These are phyloP conservation scores for Diorhabda sublineata DNA, from an alignment of 1,140 invertebrate genomes.

Conservation along the genomic window DNA sequence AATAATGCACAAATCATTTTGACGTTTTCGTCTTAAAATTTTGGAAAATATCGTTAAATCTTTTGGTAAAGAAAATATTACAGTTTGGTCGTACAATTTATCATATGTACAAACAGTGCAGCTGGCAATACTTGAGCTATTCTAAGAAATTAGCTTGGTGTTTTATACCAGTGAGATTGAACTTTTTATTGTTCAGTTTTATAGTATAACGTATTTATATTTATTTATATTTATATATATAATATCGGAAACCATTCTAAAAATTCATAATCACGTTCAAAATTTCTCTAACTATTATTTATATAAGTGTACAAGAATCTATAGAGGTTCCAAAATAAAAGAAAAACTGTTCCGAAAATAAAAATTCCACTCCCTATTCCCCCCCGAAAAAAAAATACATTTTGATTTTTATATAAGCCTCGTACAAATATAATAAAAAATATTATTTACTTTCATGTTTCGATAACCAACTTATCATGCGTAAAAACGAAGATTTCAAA, in stretches of 20 bases:
- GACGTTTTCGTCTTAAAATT: background rate
- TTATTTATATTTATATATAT: slow-evolving; percentile 3
- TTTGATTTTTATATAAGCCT: no score
- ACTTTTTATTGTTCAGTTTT: slow-evolving; percentile 30
- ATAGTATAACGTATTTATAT: slow-evolving; percentile 27
- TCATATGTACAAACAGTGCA: slow-evolving; percentile 30
- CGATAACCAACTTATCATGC: no score
- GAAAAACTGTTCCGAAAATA: slow-evolving; percentile 16
- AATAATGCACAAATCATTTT: no score
- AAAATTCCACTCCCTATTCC: no score
- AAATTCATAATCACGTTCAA: slow-evolving; percentile 3
- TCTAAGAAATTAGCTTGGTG: slow-evolving; percentile 40
- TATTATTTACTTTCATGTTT: no score
- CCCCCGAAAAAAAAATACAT: no score
- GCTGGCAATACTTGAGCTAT: slow-evolving; percentile 37
- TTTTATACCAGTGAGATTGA: slow-evolving; percentile 42
- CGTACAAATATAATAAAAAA: no score
- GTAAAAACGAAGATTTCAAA: no score
- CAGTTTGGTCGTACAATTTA: background rate
- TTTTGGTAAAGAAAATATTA: slow-evolving; percentile 2
- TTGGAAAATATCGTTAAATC: background rate
- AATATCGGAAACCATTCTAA: slow-evolving; percentile 11
- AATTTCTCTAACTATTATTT: no score
- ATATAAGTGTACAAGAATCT: background rate
- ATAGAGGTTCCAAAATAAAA: slow-evolving; percentile 14